Evolutionary conservation across 2,113 vertebrate genomes (phyloP).

Genomic region (Thunnus thynnus): DNA sequence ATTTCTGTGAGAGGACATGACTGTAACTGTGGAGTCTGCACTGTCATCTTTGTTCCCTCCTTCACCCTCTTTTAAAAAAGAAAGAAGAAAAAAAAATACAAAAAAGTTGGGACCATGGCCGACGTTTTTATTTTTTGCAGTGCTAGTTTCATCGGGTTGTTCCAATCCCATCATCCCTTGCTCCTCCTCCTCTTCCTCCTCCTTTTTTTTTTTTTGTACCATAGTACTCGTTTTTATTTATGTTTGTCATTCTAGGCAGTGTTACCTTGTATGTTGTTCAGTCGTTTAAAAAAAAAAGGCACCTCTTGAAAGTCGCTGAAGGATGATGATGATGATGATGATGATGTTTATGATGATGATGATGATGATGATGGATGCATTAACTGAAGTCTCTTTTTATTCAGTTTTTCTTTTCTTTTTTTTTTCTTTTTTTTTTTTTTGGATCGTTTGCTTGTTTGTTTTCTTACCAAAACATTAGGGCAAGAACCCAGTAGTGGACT

Average conservation of each 20-base stretch:
- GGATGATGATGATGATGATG: conserved; percentile 46
- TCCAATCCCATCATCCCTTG: conserved; percentile 45
- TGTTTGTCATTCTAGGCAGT: conserved; percentile 75
- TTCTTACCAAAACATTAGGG: conserved; percentile 86
- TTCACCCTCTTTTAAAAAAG: conserved; percentile 1
- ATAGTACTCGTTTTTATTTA: conserved; percentile 78
- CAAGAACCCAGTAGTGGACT: conserved; percentile 82
- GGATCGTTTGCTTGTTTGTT: conserved; percentile 82
- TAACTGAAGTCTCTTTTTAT: conserved; percentile 75
- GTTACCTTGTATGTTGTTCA: conserved; percentile 70
- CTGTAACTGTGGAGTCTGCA: conserved; percentile 59
- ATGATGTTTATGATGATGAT: conserved; percentile 41
- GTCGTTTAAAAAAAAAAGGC: conserved; percentile 51
- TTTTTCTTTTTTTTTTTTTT: conserved; percentile 55
- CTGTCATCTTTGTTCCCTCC: conserved; percentile 29
- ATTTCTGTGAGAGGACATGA: conserved; percentile 48
- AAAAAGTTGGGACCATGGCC: conserved; percentile 51
- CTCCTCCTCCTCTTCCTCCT: conserved; percentile 7
- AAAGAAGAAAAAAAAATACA: conserved; percentile 2
- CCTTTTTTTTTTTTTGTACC: conserved; percentile 71
- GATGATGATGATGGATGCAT: conserved; percentile 76
- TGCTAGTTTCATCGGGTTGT: conserved; percentile 71
- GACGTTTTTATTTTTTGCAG: conserved; percentile 27
- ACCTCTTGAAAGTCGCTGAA: conserved; percentile 70
- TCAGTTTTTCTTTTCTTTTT: conserved; percentile 16